Base-by-base conservation (phyloP, 1,140 invertebrate species). In the Melanaphis sacchari region DNA sequence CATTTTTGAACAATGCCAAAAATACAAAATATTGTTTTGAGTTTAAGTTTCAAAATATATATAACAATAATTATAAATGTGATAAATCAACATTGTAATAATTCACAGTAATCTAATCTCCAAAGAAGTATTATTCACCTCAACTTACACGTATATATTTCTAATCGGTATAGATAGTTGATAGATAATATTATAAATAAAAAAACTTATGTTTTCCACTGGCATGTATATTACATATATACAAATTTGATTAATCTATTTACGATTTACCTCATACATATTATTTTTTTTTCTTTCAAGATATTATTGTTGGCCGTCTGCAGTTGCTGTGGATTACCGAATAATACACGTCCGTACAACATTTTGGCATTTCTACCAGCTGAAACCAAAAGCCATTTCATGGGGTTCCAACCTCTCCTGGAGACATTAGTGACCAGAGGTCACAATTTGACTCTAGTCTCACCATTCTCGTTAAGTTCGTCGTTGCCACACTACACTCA, bases 401-500 rank as follows among this genome's bases (percentile, higher is more conserved):
- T 94, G n/a, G 94, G 95, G 3, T 95, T 95, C 43, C 94, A 94
- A 84, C 94, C 95, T 0, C 49, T 95, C 7, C 93, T 95, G 11
- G 66, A 95, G 36, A 96, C 96, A 94, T 94, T 97, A 49, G 95
- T 96, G 0, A 93, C 94, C 0, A 95, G 96, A 90, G 96, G 96
- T 5, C 96, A 97, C 94, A 95, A 96, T 94, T 95, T 97, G 6
- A 97, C 96, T 21, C 52, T 94, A 36, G 90, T 94, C 4, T 94
- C 95, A 7, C 91, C 93, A 21, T 93, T 31, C 8, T 4, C 81
- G 11, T 36, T 93, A 4, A 31, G 46, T 41, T 22, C 40, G 2
- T 26, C 89, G 26, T 66, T 43, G 38, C 15, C 26, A 21, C 11
- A 85, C 9, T 90, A 90, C 38, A 90, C 38, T 15, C 89, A 90